Conservation (phyloP, 1,140 invertebrate genomes). For the Pararge aegeria region DNA sequence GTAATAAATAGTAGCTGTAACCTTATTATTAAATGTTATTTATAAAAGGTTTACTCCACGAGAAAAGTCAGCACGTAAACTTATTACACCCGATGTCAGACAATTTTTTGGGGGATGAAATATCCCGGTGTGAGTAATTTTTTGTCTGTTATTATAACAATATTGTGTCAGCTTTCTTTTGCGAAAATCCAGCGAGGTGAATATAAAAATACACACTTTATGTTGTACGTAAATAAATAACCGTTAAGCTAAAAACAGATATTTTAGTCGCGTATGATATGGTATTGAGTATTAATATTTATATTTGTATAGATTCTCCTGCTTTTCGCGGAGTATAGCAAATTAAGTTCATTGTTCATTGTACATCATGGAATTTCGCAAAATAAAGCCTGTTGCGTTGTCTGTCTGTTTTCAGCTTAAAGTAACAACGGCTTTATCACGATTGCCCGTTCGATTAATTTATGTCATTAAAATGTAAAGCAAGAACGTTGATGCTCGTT, state of each 20-base stretch:
- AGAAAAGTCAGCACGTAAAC: no score
- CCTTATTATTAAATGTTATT: no score
- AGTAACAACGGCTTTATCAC: not conserved
- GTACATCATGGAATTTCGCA: no score
- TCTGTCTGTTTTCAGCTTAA: not conserved
- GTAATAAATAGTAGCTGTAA: no score
- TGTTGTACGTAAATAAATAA: no score
- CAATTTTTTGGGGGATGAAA: not conserved
- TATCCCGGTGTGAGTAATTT: not conserved
- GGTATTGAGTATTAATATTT: no score
- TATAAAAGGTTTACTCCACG: no score
- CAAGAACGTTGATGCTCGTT: not conserved
- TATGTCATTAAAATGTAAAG: not conserved
- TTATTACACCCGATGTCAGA: not conserved
- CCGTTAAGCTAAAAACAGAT: no score
- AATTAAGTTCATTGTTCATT: not conserved
- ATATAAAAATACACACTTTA: not conserved
- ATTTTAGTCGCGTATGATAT: no score
- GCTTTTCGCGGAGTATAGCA: no score
- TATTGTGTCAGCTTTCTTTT: not conserved
- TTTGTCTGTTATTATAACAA: not conserved
- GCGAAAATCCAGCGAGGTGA: not conserved
- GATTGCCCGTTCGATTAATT: not conserved
- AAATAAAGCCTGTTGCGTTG: no score
- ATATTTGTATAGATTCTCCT: no score